Percentiles rank a stretch among this genome's conserved stretches.
phyloP scores from a whole-genome alignment of 1,140 invertebrate species.

The Papilio polyxenes region DNA sequence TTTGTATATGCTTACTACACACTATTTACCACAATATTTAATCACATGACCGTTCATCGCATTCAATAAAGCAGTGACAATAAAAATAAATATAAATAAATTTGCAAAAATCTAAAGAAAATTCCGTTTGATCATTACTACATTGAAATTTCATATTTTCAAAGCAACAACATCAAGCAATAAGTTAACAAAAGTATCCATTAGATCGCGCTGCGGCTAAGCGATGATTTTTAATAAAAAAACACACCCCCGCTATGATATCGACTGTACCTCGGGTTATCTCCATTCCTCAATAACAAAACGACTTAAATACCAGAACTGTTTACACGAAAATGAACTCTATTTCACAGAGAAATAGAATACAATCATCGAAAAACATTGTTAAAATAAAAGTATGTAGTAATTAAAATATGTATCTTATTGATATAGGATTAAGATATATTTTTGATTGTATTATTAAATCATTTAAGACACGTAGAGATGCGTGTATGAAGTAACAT shows the following conservation, averaged over 20 bases:
- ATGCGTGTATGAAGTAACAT: slow-evolving; percentile 50
- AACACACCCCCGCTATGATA: slow-evolving; percentile 68
- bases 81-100: no score
- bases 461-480: slow-evolving; percentile 42
- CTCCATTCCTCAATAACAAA: slow-evolving; percentile 39
- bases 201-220: slow-evolving; percentile 61
- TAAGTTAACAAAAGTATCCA: slow-evolving; percentile 57
- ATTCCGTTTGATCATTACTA: neutral
- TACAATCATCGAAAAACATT: neutral
- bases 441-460: slow-evolving; percentile 24
- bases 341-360: neutral
- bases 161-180: neutral
- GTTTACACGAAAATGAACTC: slow-evolving; percentile 37
- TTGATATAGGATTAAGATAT: neutral
- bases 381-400: neutral
- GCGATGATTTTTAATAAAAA: slow-evolving; percentile 73
- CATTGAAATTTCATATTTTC: neutral
- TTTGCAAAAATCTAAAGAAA: no score
- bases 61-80: no score
- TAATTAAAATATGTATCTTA: slow-evolving; percentile 39
- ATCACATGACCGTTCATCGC: no score
- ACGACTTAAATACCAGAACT: slow-evolving; percentile 32
- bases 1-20: no score
- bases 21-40: no score
- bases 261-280: slow-evolving; percentile 64